These are phyloP conservation scores for Sphaeramia orbicularis DNA, from an alignment of 2,797 vertebrate species.

Conservation along the genomic window DNA sequence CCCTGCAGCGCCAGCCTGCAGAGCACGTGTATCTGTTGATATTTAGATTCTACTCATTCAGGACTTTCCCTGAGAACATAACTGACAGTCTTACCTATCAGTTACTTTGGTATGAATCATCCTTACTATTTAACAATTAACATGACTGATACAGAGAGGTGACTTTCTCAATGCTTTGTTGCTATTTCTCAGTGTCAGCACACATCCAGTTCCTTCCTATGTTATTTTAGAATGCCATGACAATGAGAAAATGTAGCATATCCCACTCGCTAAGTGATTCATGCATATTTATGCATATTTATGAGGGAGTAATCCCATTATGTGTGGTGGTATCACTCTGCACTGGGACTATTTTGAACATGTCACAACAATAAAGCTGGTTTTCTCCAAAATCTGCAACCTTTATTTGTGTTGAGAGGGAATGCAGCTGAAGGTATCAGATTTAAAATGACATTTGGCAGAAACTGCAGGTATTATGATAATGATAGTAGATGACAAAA, in stretches of 20 bases:
- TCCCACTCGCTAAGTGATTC: slow-evolving; percentile 47
- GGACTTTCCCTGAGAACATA: neutral
- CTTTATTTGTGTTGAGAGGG: slow-evolving; percentile 19
- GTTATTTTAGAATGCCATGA: slow-evolving; percentile 42
- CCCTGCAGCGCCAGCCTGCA: neutral
- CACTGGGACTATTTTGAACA: slow-evolving; percentile 34
- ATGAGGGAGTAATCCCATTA: slow-evolving; percentile 62
- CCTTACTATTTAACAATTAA: too few relatives aligned
- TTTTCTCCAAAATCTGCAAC: slow-evolving; percentile 38
- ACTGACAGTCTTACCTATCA: neutral
- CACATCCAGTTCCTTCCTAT: slow-evolving; percentile 29
- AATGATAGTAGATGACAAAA: slow-evolving; percentile 41
- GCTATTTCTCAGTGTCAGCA: slow-evolving; percentile 16
- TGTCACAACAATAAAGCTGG: slow-evolving; percentile 31
- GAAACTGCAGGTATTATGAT: slow-evolving; percentile 15
- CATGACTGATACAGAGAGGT: neutral
- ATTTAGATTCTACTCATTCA: slow-evolving; percentile 16
- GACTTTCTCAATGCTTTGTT: slow-evolving; percentile 21
- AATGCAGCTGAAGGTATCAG: slow-evolving; percentile 24
- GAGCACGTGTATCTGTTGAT: slow-evolving; percentile 11
- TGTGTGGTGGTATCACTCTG: slow-evolving; percentile 9
- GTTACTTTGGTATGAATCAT: neutral
- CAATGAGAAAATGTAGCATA: slow-evolving; percentile 36
- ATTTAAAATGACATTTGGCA: slow-evolving; percentile 40
- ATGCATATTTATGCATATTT: slow-evolving; percentile 57